Conservation (phyloP, 1,140 invertebrate species). For the Caenorhabditis tropicalis region DNA sequence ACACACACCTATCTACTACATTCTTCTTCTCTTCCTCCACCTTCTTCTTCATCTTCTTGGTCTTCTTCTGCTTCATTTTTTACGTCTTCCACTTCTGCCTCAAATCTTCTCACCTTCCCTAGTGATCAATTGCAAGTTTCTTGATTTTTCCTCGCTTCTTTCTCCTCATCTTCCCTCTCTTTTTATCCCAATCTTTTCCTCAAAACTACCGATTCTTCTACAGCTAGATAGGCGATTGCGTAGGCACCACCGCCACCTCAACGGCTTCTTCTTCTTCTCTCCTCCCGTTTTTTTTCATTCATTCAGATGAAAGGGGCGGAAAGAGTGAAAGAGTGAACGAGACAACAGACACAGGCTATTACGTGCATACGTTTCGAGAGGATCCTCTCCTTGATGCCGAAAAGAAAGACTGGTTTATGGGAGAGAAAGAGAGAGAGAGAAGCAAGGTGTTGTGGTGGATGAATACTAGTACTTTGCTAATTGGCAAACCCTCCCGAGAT, state of each 20-base stretch:
- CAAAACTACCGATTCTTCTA: constrained; percentile 19
- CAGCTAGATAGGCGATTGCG: constrained; percentile 28
- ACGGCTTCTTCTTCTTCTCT: constrained; percentile 29
- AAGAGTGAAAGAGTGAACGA: constrained; percentile 29
- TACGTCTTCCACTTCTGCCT: background rate
- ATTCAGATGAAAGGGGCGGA: constrained; percentile 16
- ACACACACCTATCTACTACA: background rate
- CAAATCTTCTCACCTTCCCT: background rate
- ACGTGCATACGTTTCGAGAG: constrained; percentile 41
- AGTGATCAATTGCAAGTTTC: constrained; percentile 36
- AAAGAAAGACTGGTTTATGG: background rate
- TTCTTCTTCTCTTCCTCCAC: background rate
- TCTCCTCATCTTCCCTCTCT: background rate
- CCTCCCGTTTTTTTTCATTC: background rate
- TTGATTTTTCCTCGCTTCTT: background rate
- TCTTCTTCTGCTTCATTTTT: no score
- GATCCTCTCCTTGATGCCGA: constrained; percentile 23
- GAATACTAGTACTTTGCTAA: constrained; percentile 41
- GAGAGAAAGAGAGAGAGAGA: background rate
- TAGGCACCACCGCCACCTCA: background rate
- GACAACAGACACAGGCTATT: constrained; percentile 38
- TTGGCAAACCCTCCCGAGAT: constrained; percentile 35
- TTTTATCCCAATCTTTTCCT: background rate
- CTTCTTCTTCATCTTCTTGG: background rate
- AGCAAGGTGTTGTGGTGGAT: background rate